phyloP scores from a whole-genome alignment of 2,113 vertebrate genomes.

The Gnathonemus echidnorhynchus region DNA sequence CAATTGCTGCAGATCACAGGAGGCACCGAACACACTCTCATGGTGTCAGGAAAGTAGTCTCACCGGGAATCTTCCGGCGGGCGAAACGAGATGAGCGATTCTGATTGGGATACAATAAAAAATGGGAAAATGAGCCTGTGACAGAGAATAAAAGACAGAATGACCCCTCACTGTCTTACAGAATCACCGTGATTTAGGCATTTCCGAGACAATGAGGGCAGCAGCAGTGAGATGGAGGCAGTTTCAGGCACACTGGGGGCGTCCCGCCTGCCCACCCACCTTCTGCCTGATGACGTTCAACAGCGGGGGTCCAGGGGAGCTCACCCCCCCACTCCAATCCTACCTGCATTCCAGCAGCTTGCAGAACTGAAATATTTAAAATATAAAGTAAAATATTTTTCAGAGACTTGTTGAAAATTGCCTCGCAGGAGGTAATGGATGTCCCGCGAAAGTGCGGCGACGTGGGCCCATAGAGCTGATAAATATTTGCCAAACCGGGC shows the following conservation, averaged over 20 bases:
- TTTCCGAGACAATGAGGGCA: background rate
- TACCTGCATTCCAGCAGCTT: background rate
- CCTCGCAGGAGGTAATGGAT: background rate
- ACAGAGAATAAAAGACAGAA: background rate
- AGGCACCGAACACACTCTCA: background rate
- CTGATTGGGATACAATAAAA: background rate
- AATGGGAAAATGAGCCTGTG: background rate
- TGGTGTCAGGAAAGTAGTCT: background rate
- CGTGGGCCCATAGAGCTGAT: conserved; percentile 50
- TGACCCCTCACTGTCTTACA: background rate
- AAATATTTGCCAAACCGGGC: conserved; percentile 55
- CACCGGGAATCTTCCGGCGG: background rate
- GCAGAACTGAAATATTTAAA: background rate
- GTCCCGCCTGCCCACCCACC: background rate
- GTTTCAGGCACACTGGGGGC: background rate
- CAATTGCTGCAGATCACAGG: background rate
- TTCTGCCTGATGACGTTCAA: background rate
- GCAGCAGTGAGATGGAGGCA: background rate
- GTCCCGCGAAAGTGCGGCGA: conserved; percentile 49
- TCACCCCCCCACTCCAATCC: background rate
- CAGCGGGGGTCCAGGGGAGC: background rate
- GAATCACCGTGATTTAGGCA: background rate
- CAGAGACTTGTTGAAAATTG: background rate
- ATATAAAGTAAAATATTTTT: background rate
- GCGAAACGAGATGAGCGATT: background rate